These are phyloP conservation scores for Trachymyrmex septentrionalis DNA, from an alignment of 1,140 invertebrate species.

Conservation along the genomic window DNA sequence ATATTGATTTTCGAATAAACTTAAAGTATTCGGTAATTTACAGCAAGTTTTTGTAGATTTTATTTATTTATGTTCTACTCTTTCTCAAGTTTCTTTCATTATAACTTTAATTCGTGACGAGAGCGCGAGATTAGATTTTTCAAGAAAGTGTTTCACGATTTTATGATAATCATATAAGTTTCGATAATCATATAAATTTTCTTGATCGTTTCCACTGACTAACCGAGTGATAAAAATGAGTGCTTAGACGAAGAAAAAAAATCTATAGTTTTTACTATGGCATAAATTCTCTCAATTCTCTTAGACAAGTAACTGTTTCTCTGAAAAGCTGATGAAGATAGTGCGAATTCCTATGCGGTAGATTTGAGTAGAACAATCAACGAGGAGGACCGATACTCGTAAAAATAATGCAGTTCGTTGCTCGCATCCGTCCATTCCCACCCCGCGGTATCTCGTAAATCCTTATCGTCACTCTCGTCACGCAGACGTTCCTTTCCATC, in stretches of 20 bases:
- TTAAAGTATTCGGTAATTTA: neutral
- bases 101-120: neutral
- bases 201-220: constrained; percentile 61
- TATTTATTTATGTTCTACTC: neutral
- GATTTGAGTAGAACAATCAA: constrained; percentile 44
- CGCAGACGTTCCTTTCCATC: constrained; percentile 54
- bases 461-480: constrained; percentile 75
- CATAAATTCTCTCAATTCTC: constrained; percentile 31
- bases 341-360: constrained; percentile 52
- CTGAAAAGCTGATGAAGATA: constrained; percentile 15
- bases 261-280: neutral
- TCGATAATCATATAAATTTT: constrained; percentile 58
- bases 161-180: constrained; percentile 63
- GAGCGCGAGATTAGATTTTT: neutral
- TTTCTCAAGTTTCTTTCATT: neutral
- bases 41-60: neutral
- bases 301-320: neutral
- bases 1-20: neutral
- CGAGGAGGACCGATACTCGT: constrained; percentile 44
- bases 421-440: neutral
- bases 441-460: constrained; percentile 63
- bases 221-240: constrained; percentile 55
- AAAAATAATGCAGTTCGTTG: constrained; percentile 56
- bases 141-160: constrained; percentile 6
- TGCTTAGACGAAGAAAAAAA: constrained; percentile 18